phyloP scores from a whole-genome alignment of 2,888 invertebrate species.

The Rhagonycha lutea region DNA sequence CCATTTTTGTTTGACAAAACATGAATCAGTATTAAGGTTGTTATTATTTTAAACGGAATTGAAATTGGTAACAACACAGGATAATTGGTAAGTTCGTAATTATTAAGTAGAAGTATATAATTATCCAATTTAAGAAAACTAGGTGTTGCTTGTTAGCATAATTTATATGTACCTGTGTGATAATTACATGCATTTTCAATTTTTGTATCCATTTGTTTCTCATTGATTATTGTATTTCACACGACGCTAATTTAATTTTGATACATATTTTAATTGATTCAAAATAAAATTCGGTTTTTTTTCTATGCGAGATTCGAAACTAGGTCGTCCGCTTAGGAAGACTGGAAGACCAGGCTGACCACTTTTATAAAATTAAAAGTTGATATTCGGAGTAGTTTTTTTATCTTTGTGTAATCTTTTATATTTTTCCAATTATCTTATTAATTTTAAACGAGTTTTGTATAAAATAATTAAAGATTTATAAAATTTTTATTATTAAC shows the following conservation, averaged over 20 bases:
- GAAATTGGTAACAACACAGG: background rate
- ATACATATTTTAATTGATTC: background rate
- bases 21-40: background rate
- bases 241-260: background rate
- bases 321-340: background rate
- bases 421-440: background rate
- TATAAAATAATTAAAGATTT: background rate
- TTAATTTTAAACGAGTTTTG: background rate
- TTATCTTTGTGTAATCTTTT: background rate
- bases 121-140: conserved; percentile 1
- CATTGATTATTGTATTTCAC: background rate
- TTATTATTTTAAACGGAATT: background rate
- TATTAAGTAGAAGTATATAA: conserved; percentile 3
- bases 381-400: background rate
- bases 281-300: background rate
- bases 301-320: background rate
- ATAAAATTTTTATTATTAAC: background rate
- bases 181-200: conserved; percentile 2
- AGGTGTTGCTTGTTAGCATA: conserved; percentile 2
- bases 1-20: background rate
- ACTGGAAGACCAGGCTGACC: background rate
- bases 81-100: conserved; percentile 1
- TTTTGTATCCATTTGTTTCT: background rate
- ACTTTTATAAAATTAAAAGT: background rate
- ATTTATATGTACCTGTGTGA: conserved; percentile 5